Percentiles rank a stretch among this genome's conserved stretches.
phyloP scores from a whole-genome alignment of 2,797 vertebrate species.

The Parauchenoglanis ngamensis region DNA sequence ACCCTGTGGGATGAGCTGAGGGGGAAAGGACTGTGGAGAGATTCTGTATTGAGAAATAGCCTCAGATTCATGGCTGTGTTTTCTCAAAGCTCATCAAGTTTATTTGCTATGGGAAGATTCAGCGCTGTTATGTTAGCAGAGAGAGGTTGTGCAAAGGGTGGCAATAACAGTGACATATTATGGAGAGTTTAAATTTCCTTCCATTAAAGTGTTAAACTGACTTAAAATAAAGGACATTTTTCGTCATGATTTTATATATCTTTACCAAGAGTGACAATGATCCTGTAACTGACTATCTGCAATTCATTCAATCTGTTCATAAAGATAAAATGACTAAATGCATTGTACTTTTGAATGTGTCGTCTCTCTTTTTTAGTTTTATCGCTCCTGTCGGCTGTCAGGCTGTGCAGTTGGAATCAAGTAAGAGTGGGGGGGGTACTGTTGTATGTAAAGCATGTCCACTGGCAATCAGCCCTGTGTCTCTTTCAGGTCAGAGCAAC shows the following conservation, averaged over 20 bases:
- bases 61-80: background rate
- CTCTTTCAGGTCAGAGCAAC: slow-evolving; percentile 61
- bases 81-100: background rate
- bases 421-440: slow-evolving; percentile 29
- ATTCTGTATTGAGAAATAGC: background rate
- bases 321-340: background rate
- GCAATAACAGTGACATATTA: background rate
- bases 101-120: background rate
- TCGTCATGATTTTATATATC: background rate
- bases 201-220: background rate
- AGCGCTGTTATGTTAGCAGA: background rate
- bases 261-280: background rate
- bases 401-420: slow-evolving; percentile 43
- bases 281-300: background rate
- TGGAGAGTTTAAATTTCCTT: background rate
- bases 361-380: slow-evolving; percentile 51
- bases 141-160: background rate
- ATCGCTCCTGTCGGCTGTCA: slow-evolving; percentile 50
- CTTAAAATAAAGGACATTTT: background rate
- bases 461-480: slow-evolving; percentile 64
- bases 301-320: background rate
- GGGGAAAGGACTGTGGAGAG: background rate
- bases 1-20: background rate
- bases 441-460: slow-evolving; percentile 60
- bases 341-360: slow-evolving; percentile 10